Evolutionary conservation across 2,113 vertebrate genomes (phyloP).

Genomic region (Empidonax alnorum): DNA sequence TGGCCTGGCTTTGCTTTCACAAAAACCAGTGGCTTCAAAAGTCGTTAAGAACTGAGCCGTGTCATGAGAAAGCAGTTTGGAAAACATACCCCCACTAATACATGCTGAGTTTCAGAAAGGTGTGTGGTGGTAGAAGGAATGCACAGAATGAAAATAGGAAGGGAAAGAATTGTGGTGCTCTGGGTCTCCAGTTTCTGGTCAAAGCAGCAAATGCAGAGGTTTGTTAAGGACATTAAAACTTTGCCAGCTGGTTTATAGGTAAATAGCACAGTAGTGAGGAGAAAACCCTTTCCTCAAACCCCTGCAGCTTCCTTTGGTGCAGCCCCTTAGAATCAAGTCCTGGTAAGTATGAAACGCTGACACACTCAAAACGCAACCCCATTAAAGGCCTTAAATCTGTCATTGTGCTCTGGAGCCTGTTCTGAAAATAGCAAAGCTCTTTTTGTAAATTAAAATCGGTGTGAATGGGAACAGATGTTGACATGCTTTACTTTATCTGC

Average conservation of each 20-base stretch:
- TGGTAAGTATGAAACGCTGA: slow-evolving; percentile 83
- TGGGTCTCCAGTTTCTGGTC: neutral
- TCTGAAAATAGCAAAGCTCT: slow-evolving; percentile 85
- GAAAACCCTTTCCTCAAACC: slow-evolving; percentile 32
- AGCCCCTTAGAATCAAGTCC: slow-evolving; percentile 75
- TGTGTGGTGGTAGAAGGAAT: neutral
- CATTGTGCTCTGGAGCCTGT: slow-evolving; percentile 80
- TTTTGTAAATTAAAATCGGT: slow-evolving; percentile 84
- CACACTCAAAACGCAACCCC: slow-evolving; percentile 80
- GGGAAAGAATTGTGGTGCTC: neutral
- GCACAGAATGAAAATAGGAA: neutral
- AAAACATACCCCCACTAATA: neutral
- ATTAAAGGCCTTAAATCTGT: slow-evolving; percentile 94
- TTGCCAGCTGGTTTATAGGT: slow-evolving; percentile 31
- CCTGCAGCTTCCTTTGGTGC: slow-evolving; percentile 54
- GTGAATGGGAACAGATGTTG: slow-evolving; percentile 83
- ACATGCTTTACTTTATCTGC: slow-evolving; percentile 79
- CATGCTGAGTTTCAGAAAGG: neutral
- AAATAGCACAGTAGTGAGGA: slow-evolving; percentile 4
- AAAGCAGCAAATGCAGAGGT: neutral
- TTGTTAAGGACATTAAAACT: neutral
- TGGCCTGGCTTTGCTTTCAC: neutral
- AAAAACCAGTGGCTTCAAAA: neutral
- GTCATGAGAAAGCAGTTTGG: neutral
- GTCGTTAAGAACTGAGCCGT: neutral